Evolutionary conservation across 2,888 invertebrate species (phyloP).

Genomic region (Onthophagus sagittarius): DNA sequence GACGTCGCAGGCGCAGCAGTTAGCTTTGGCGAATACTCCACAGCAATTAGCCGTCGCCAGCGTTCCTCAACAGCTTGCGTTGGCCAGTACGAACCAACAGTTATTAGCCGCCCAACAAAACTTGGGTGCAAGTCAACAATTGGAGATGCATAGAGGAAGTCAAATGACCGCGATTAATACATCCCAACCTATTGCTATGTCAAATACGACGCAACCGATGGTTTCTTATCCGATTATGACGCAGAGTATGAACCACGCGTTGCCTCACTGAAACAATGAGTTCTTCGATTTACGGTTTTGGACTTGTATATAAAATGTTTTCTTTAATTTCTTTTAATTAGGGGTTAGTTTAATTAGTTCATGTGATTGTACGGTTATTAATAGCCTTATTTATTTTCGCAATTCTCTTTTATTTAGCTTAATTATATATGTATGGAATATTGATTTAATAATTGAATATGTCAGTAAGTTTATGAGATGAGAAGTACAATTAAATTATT

Average conservation of each 20-base stretch:
- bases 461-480: not conserved
- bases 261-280: conserved; percentile 23
- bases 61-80: conserved; percentile 40
- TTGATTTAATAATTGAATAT: not conserved
- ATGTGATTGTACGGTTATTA: not conserved
- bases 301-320: not conserved
- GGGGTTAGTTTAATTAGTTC: not conserved
- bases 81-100: conserved; percentile 38
- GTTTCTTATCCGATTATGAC: conserved; percentile 67
- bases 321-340: not conserved
- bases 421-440: not conserved
- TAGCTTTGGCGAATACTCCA: conserved; percentile 39
- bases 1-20: conserved; percentile 39
- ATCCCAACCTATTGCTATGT: conserved; percentile 56
- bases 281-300: not conserved
- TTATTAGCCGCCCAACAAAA: conserved; percentile 41
- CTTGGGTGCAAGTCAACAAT: conserved; percentile 39
- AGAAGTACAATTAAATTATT: not conserved
- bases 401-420: not conserved
- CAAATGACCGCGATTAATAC: conserved; percentile 49
- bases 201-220: conserved; percentile 58
- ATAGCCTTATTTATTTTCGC: not conserved
- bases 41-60: conserved; percentile 40
- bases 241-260: conserved; percentile 50
- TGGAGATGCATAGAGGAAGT: conserved; percentile 42